phyloP scores from a whole-genome alignment of 1,140 invertebrate genomes.

The Drosophila grimshawi region DNA sequence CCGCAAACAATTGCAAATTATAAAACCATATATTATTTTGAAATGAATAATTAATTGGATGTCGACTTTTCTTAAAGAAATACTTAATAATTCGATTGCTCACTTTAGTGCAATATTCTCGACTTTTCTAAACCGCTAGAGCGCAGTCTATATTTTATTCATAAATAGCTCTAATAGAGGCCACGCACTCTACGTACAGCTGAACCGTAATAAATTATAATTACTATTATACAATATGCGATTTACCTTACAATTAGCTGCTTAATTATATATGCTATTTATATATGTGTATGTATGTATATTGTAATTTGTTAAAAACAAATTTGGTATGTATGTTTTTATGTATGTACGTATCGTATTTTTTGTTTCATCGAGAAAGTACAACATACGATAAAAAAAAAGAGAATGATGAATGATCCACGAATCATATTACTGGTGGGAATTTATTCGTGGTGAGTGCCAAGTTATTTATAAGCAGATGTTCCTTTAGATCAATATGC shows the following conservation, averaged over 20 bases:
- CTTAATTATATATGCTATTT: constrained; percentile 40
- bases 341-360: constrained; percentile 42
- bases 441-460: constrained; percentile 15
- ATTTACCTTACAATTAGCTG: constrained; percentile 42
- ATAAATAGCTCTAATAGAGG: constrained; percentile 2
- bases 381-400: constrained; percentile 12
- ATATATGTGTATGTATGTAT: constrained; percentile 8
- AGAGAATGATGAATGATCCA: not conserved
- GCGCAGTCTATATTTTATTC: not conserved
- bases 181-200: not conserved
- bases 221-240: constrained; percentile 36
- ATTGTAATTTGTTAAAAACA: constrained; percentile 48
- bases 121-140: constrained; percentile 21
- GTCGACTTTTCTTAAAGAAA: no score
- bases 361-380: constrained; percentile 43
- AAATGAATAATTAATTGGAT: no score
- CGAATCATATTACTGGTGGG: not conserved
- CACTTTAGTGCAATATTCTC: constrained; percentile 24
- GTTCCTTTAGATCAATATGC: constrained; percentile 25
- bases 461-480: constrained; percentile 29
- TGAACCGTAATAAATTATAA: constrained; percentile 34
- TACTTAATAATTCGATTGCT: not conserved
- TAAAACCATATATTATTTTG: no score
- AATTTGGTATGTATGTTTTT: constrained; percentile 50
- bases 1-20: no score